Conservation (phyloP, 2,113 vertebrate genomes). For the Arizona elegans region DNA sequence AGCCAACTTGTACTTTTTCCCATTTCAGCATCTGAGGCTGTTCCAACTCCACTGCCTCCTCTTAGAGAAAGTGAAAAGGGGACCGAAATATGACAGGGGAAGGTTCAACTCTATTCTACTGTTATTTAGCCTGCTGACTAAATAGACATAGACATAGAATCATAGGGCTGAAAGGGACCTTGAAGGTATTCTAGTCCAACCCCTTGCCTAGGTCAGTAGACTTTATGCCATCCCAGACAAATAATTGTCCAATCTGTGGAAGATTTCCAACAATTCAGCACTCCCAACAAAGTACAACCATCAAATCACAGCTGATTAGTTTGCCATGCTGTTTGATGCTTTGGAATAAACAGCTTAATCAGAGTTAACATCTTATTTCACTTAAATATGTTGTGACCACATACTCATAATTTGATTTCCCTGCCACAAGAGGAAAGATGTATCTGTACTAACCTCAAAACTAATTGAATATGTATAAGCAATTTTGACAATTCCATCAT, state of each 20-base stretch:
- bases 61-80: not conserved
- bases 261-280: not conserved
- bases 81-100: not conserved
- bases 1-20: not conserved
- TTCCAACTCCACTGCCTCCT: not conserved
- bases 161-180: not conserved
- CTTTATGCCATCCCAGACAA: not conserved
- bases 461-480: constrained; percentile 87
- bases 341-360: not conserved
- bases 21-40: not conserved
- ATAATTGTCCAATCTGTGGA: not conserved
- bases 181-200: not conserved
- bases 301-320: not conserved
- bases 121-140: not conserved
- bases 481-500: constrained; percentile 76
- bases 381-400: not conserved
- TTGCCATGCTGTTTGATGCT: not conserved
- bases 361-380: not conserved
- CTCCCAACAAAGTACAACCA: not conserved
- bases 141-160: not conserved
- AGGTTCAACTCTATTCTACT: not conserved
- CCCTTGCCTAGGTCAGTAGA: not conserved
- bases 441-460: constrained; percentile 77
- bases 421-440: not conserved
- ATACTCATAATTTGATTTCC: not conserved